phyloP scores from a whole-genome alignment of 2,888 invertebrate genomes.

The Pachydiplax longipennis region DNA sequence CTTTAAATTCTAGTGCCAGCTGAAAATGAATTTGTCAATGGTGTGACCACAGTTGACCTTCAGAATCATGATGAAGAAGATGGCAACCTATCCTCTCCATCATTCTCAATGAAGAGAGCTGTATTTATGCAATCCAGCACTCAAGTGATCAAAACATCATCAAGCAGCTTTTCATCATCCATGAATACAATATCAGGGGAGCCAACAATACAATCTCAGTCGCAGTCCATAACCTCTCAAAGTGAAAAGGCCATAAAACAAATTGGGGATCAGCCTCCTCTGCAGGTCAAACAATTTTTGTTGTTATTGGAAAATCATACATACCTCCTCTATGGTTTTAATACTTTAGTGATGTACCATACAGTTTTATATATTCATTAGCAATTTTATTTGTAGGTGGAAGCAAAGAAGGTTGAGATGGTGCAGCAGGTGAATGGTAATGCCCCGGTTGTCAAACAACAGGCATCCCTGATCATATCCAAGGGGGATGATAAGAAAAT shows the following conservation, averaged over 20 bases:
- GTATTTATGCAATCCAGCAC: constrained; percentile 62
- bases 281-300: constrained; percentile 56
- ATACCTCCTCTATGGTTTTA: background rate
- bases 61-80: background rate
- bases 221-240: constrained; percentile 62
- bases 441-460: constrained; percentile 63
- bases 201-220: constrained; percentile 61
- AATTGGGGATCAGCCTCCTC: constrained; percentile 63
- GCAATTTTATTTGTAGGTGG: constrained; percentile 54
- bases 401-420: constrained; percentile 65
- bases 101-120: constrained; percentile 65
- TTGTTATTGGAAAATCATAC: background rate
- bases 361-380: background rate
- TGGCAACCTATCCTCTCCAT: constrained; percentile 50
- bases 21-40: background rate
- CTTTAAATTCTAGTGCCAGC: background rate
- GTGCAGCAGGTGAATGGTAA: constrained; percentile 64
- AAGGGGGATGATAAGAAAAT: constrained; percentile 50
- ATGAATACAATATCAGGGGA: constrained; percentile 57
- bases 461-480: constrained; percentile 60
- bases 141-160: constrained; percentile 53
- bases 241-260: constrained; percentile 65
- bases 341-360: constrained; percentile 3
- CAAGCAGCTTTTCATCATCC: constrained; percentile 57
- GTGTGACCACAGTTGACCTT: background rate